Percentiles rank a stretch among this genome's conserved stretches.
Conservation (phyloP, 2,797 vertebrate species). For the Thalassophryne amazonica region DNA sequence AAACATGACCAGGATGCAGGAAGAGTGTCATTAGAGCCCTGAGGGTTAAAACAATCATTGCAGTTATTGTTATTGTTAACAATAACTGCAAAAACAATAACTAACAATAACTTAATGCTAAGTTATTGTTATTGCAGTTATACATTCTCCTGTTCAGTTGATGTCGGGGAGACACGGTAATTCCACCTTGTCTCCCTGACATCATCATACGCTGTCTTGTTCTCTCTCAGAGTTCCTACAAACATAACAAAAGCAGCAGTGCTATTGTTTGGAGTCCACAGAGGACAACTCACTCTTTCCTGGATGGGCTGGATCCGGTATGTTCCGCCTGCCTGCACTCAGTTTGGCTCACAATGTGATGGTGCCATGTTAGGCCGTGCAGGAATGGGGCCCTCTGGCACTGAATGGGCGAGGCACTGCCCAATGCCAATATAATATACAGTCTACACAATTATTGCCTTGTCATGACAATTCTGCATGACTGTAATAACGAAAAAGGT, state of each 20-base stretch:
- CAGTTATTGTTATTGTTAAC: no score
- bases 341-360: conserved; percentile 22
- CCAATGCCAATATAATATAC: conserved; percentile 9
- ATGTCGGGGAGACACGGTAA: no score
- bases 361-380: conserved; percentile 4
- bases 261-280: conserved; percentile 64
- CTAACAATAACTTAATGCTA: no score
- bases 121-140: no score
- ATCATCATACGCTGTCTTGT: conserved; percentile 29
- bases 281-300: conserved; percentile 67
- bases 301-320: conserved; percentile 69
- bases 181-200: not conserved
- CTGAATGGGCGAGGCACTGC: conserved; percentile 1
- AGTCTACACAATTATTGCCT: conserved; percentile 28
- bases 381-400: conserved; percentile 2
- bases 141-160: no score
- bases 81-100: no score
- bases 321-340: conserved; percentile 42
- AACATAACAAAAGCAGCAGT: conserved; percentile 54
- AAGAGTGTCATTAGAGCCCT: no score
- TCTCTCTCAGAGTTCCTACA: conserved; percentile 44
- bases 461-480: no score
- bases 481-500: not conserved
- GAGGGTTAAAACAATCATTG: no score
- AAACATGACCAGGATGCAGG: no score